Conservation (phyloP, 2,113 vertebrate species). For the Phocoena phocoena region DNA sequence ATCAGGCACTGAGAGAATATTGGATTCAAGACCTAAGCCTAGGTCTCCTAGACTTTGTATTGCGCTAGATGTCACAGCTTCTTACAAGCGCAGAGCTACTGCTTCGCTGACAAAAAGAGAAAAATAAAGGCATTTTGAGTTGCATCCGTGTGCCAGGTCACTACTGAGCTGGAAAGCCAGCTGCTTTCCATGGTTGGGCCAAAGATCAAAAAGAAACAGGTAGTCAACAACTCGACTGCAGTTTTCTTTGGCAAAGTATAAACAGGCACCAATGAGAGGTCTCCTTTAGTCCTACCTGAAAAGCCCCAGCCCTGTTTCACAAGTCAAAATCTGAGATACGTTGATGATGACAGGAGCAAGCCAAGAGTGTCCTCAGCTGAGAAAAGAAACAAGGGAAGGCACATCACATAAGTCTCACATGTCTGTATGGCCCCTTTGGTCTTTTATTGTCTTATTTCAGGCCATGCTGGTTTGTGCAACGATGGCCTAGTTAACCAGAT, state of each 20-base stretch:
- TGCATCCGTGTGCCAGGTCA: background rate
- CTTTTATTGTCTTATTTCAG: background rate
- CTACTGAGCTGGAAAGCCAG: background rate
- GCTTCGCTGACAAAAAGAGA: background rate
- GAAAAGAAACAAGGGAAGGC: background rate
- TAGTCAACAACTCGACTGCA: background rate
- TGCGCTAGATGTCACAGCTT: background rate
- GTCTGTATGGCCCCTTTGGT: rapidly evolving
- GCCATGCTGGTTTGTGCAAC: background rate
- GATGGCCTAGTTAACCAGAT: background rate
- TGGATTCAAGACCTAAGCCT: background rate
- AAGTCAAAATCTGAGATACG: background rate
- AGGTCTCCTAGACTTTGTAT: background rate
- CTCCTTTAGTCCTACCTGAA: background rate
- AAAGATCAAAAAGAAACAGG: slow-evolving; percentile 36
- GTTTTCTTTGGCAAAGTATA: slow-evolving; percentile 26
- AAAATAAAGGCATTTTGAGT: background rate
- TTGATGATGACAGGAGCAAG: background rate
- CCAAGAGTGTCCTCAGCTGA: background rate
- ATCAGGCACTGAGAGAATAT: background rate
- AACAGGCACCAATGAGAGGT: background rate
- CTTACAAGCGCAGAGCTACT: background rate
- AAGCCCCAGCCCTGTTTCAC: background rate
- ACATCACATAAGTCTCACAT: too few relatives aligned
- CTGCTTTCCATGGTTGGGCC: background rate